Evolutionary conservation across 2,888 invertebrate species (phyloP), one percentile per base, ranked within the genome.

Genomic region (Clitarchus hookeri): DNA sequence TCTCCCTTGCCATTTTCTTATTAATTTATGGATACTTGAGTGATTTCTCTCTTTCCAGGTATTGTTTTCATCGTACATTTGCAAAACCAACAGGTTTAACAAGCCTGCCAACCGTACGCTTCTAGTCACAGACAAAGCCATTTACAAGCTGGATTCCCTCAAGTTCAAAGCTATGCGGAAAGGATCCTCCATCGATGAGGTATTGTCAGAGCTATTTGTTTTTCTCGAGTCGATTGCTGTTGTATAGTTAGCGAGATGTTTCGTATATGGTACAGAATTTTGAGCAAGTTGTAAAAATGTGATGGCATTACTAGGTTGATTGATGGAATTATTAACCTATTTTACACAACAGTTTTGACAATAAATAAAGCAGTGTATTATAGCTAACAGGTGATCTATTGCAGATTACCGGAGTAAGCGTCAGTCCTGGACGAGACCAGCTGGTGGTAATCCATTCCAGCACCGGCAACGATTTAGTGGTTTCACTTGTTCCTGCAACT

Each of bases 131-230:
- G 98, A 98, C 89, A 93, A 94, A 36, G 94, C 94, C 54, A 94
- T 99, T 88, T 98, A 96, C 92, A 98, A 98, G 91, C 92, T 99
- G 89, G 98, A 98, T 90, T 94, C 95, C 3, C 92, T 94, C 89
- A 98, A 96, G 90, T 98, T 98, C 92, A 97, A 96, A 90, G 95
- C 96, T 83, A 95, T 98, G 94, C 97, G 96, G 91, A 96, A 96
- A 89, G 96, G 96, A n/a, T 95, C 96, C 89, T 94, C 94, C 9
- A 95, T 97, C 86, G 93, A 94, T 85, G 96, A 97, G 92, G 96
- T 96, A 89, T 23, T 65, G n/a, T 48, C 3, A 8, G 16, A 48
- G 48, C 6, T 11, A 0, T 11, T 48, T 48, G 48, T 11, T 48
- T 48, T 11, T 48, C 11, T 16, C 1, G 16, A 13, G 11, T 48